Evolutionary conservation across 37 sponge, comb jelly and placozoan species (phyloP).

Genomic region (Halisarca cf. caerulea): DNA sequence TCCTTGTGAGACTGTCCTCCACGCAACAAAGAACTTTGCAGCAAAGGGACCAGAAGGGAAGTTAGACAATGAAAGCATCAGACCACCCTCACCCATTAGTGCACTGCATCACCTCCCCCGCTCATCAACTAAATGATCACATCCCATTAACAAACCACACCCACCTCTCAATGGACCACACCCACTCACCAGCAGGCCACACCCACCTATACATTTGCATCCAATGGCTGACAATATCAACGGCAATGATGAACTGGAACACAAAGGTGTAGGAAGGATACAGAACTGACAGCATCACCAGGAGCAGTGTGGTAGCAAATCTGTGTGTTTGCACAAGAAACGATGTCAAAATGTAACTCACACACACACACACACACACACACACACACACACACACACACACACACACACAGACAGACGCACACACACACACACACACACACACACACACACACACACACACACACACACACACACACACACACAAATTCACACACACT

Average conservation of each 20-base stretch:
- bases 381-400: constrained; percentile 24
- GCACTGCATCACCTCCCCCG: no score
- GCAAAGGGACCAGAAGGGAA: background rate
- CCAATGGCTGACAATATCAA: constrained; percentile 91
- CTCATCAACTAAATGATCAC: no score
- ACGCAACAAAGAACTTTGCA: background rate
- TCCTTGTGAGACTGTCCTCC: background rate
- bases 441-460: constrained; percentile 32
- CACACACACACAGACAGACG: constrained; percentile 3
- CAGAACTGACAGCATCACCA: constrained; percentile 70
- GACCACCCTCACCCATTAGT: no score
- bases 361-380: constrained; percentile 43
- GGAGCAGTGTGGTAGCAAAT: constrained; percentile 67
- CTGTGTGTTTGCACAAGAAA: constrained; percentile 17
- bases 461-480: no score
- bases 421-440: constrained; percentile 36
- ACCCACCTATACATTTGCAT: constrained; percentile 72
- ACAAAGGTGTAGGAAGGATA: constrained; percentile 50
- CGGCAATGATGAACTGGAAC: constrained; percentile 62
- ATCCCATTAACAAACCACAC: no score
- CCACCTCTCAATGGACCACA: no score
- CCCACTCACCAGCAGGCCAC: no score
- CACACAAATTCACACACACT: no score
- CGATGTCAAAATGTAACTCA: background rate
- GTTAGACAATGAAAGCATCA: no score